These are phyloP conservation scores for Drosophila differens DNA, from an alignment of 2,888 invertebrate genomes.

Conservation along the genomic window DNA sequence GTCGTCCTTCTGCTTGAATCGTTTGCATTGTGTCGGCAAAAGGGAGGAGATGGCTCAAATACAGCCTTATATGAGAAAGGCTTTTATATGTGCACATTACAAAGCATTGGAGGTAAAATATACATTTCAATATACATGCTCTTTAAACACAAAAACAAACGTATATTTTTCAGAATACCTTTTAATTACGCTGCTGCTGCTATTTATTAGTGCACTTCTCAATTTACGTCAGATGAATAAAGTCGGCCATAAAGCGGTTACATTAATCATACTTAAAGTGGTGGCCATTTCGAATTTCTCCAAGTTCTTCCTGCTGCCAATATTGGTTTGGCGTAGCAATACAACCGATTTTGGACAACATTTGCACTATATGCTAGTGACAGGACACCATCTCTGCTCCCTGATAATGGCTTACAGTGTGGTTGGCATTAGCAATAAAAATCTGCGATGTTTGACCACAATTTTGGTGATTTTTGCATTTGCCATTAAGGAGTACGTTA, in stretches of 20 bases:
- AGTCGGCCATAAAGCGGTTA: slow-evolving; percentile 46
- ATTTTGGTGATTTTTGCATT: slow-evolving; percentile 74
- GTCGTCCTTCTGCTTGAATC: slow-evolving; percentile 93
- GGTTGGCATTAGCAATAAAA: slow-evolving; percentile 55
- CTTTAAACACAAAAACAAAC: background rate
- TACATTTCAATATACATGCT: background rate
- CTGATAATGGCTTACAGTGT: slow-evolving; percentile 88
- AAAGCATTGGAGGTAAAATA: slow-evolving; percentile 83
- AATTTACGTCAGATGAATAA: slow-evolving; percentile 35
- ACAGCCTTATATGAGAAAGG: slow-evolving; percentile 87
- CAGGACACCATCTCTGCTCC: slow-evolving; percentile 88
- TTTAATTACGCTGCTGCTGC: slow-evolving; percentile 64
- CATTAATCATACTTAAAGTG: slow-evolving; percentile 86
- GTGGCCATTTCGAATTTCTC: slow-evolving; percentile 88
- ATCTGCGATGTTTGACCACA: slow-evolving; percentile 58
- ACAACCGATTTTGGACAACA: slow-evolving; percentile 83
- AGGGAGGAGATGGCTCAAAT: slow-evolving; percentile 72
- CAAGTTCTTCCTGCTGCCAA: slow-evolving; percentile 87
- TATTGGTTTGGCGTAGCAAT: slow-evolving; percentile 87
- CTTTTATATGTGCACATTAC: slow-evolving; percentile 87
- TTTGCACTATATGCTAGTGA: slow-evolving; percentile 87
- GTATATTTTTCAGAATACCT: slow-evolving; percentile 69
- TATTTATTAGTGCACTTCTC: slow-evolving; percentile 52
- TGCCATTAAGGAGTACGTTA: slow-evolving; percentile 76
- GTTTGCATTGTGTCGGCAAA: slow-evolving; percentile 89